Evolutionary conservation across 1,140 invertebrate species (phyloP).

Genomic region (Neodiprion fabricii): DNA sequence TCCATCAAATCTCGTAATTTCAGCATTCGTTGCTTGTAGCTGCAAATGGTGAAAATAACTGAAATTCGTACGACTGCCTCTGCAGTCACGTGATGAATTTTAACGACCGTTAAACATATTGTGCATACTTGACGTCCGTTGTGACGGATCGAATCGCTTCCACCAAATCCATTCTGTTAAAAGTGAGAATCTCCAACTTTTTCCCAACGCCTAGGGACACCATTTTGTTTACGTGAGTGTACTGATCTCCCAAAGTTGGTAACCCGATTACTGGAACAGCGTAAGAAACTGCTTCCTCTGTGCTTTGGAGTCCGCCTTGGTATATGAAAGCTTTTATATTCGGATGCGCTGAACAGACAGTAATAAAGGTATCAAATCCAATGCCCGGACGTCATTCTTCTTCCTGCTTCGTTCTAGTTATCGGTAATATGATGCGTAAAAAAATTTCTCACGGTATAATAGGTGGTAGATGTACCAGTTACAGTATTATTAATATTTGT

Average conservation of each 20-base stretch:
- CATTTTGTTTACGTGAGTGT: constrained; percentile 25
- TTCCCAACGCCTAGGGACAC: constrained; percentile 31
- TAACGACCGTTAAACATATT: too few species aligned
- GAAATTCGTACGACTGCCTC: too few species aligned
- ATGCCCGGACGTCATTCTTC: too few species aligned
- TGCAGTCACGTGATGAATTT: too few species aligned
- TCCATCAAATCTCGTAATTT: constrained; percentile 19
- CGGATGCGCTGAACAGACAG: constrained; percentile 45
- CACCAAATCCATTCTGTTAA: constrained; percentile 26
- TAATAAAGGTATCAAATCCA: neutral
- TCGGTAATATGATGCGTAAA: too few species aligned
- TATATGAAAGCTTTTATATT: constrained; percentile 59
- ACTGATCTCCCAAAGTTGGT: constrained; percentile 50
- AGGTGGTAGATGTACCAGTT: too few species aligned
- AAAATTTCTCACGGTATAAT: too few species aligned
- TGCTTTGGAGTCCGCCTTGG: constrained; percentile 63
- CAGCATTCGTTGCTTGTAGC: constrained; percentile 47
- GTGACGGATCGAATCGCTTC: constrained; percentile 34
- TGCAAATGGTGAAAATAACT: constrained; percentile 20
- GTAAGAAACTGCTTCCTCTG: constrained; percentile 56
- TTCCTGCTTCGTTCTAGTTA: too few species aligned
- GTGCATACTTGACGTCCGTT: constrained; percentile 31
- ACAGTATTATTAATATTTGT: too few species aligned
- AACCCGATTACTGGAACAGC: constrained; percentile 59
- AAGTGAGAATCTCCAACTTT: constrained; percentile 22